Evolutionary conservation across 2,888 invertebrate genomes (phyloP), one percentile per base, ranked within the genome.

Genomic region (Hyles lineata): DNA sequence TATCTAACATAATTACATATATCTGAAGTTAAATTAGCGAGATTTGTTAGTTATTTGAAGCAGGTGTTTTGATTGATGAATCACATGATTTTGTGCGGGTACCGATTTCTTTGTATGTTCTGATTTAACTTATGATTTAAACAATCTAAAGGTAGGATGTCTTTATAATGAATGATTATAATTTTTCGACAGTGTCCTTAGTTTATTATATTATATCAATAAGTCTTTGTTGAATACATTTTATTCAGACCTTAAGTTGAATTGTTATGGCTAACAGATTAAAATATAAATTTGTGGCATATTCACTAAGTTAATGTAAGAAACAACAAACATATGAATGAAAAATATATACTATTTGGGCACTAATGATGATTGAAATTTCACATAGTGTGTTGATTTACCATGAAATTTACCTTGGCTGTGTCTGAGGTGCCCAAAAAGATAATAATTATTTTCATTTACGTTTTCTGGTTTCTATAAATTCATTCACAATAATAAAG

Each of bases 31-130:
- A 70, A 63, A 60, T 74, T 73, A 71, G 59, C 70, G 50, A 77
- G 76, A 73, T 79, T 81, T 79, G 74, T 43, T 32, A 74, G 74
- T 59, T 82, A 75, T 67, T 75, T 74, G 21, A 73, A 79, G 82
- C 90, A 89, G 89, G 78, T 91, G 91, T 80, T 81, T 71, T 52
- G 59, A 35, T 32, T 35, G 17, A 74, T 84, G 81, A 86, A 87
- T 90, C 90, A 90, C 89, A 89, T 90, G 90, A 90, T 83, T 67
- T 19, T 43, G 6, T 58, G 21, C 25, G 21, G 58, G 35, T 63
- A 55, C 35, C 7, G 21, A 43, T 21, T 17, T 43, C 43, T 67
- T 50, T 23, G 43, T 67, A 17, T 11, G n/a, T 5, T 60, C 15
- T 2, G 5, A 23, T 60, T 25, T 59, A 23, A 21, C n/a, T 0